Evolutionary conservation across 2,113 vertebrate genomes (phyloP).

Genomic region (Ctenomys sociabilis): DNA sequence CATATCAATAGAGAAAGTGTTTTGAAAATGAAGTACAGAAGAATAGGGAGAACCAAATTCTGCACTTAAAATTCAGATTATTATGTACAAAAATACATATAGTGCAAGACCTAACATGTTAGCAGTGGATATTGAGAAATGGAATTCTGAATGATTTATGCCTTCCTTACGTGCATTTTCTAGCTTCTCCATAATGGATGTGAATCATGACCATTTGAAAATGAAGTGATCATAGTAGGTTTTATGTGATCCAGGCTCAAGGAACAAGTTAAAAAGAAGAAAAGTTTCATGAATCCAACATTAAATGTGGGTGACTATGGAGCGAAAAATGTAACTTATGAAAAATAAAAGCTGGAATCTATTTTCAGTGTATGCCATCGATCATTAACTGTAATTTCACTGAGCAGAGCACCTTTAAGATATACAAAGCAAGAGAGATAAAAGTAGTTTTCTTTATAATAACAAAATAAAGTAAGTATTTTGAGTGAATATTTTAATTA

Average conservation of each 20-base stretch:
- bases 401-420: neutral
- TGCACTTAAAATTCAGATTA: neutral
- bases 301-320: neutral
- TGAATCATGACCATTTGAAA: constrained; percentile 9
- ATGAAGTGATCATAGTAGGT: neutral
- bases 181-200: constrained; percentile 9
- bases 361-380: neutral
- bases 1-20: neutral
- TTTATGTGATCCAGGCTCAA: neutral
- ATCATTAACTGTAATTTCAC: neutral
- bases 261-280: neutral
- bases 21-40: neutral
- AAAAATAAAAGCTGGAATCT: neutral
- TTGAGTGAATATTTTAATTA: constrained; percentile 16
- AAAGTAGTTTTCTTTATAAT: neutral
- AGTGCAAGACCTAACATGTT: neutral
- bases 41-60: neutral
- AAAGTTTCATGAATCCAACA: neutral
- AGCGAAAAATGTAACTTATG: constrained; percentile 29
- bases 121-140: neutral
- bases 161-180: neutral
- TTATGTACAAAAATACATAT: neutral
- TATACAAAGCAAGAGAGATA: neutral
- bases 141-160: neutral
- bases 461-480: neutral